phyloP scores from a whole-genome alignment of 2,888 invertebrate genomes.

The Parnassius smintheus region DNA sequence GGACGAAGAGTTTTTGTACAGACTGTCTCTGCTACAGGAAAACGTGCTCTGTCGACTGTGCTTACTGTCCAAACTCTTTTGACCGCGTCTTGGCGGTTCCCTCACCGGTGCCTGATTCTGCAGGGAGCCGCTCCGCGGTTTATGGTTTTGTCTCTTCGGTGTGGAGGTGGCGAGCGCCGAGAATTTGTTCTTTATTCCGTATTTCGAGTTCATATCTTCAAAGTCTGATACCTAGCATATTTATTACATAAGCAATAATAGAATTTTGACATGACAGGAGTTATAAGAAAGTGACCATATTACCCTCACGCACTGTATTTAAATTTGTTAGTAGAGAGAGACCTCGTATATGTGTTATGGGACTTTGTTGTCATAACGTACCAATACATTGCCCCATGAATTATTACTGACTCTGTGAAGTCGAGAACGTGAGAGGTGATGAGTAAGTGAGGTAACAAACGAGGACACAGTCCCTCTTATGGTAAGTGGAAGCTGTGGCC shows the following conservation, averaged over 20 bases:
- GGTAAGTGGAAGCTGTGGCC: too few species aligned
- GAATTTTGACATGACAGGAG: too few species aligned
- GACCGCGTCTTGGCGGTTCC: constrained; percentile 30
- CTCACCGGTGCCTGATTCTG: constrained; percentile 37
- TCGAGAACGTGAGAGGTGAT: too few species aligned
- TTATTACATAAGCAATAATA: not conserved
- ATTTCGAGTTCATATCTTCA: constrained; percentile 61
- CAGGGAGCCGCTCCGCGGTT: constrained; percentile 51
- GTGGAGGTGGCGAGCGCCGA: constrained; percentile 56
- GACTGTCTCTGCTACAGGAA: constrained; percentile 47
- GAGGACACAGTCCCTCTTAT: too few species aligned
- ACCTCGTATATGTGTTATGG: too few species aligned
- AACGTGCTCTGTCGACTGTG: constrained; percentile 42
- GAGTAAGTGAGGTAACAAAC: too few species aligned
- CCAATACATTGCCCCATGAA: not conserved
- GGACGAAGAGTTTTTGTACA: constrained; percentile 47
- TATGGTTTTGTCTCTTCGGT: constrained; percentile 47
- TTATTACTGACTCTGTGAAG: too few species aligned
- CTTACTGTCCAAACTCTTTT: constrained; percentile 33
- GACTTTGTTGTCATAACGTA: too few species aligned
- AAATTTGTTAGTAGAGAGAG: too few species aligned
- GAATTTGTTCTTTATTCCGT: constrained; percentile 48
- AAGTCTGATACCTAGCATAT: constrained; percentile 63
- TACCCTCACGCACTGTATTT: too few species aligned
- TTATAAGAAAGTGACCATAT: too few species aligned